Percentiles rank a stretch among this genome's conserved stretches.
Evolutionary conservation across 2,797 vertebrate species (phyloP).

Genomic region (Diglossa cyanea): DNA sequence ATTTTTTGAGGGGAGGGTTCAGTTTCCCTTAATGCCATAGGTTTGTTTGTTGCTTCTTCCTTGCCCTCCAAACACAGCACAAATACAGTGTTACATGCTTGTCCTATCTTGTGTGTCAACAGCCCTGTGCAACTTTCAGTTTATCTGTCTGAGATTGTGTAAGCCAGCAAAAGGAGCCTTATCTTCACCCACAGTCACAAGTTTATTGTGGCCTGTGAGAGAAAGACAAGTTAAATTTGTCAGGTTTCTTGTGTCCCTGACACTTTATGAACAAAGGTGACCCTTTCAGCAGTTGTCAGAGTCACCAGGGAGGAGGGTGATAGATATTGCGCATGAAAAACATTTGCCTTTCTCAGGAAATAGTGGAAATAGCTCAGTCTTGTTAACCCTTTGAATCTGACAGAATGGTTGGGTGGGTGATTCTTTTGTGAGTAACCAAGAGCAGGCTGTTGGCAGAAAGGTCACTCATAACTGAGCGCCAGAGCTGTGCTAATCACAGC

Average conservation of each 20-base stretch:
- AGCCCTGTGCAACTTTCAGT: not conserved
- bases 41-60: not conserved
- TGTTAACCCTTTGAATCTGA: not conserved
- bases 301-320: not conserved
- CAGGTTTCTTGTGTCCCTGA: not conserved
- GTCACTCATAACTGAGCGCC: not conserved
- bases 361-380: not conserved
- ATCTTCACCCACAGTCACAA: not conserved
- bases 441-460: not conserved
- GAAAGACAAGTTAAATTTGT: not conserved
- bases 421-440: not conserved
- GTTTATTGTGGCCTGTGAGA: not conserved
- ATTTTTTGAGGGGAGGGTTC: not conserved
- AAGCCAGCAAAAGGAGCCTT: not conserved
- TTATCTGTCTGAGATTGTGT: not conserved
- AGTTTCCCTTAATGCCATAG: not conserved
- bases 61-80: not conserved
- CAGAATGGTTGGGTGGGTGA: not conserved
- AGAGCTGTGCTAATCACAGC: not conserved
- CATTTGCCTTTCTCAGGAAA: not conserved
- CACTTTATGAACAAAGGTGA: not conserved
- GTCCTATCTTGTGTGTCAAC: not conserved
- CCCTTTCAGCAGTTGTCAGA: not conserved
- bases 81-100: fast-evolving
- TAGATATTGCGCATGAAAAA: not conserved